A percentile compares a stretch with the other conserved stretches of the same genome.
Evolutionary conservation across 2,888 invertebrate genomes (phyloP).

Genomic region (Eupithecia dodoneata): DNA sequence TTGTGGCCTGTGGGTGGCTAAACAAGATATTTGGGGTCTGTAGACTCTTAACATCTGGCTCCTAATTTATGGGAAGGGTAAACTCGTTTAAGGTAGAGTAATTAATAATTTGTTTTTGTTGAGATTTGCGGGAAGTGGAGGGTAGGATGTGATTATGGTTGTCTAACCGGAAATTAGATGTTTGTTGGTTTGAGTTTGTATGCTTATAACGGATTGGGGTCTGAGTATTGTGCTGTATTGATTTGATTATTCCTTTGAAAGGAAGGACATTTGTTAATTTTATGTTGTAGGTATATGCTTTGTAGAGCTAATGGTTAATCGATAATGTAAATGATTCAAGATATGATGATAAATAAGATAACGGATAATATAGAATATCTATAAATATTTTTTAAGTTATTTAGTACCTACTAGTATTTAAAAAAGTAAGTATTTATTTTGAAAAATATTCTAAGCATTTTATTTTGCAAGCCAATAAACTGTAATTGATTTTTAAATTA

Average conservation of each 20-base stretch:
- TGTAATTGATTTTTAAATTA: background rate
- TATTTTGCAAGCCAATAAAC: no score
- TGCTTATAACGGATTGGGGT: background rate
- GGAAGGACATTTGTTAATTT: background rate
- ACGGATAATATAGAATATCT: background rate
- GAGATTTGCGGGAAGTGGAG: constrained; percentile 58
- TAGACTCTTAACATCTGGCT: constrained; percentile 81
- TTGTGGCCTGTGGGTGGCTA: constrained; percentile 75
- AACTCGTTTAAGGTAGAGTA: constrained; percentile 73
- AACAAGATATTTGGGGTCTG: constrained; percentile 82
- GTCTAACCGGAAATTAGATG: constrained; percentile 35
- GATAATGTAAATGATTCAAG: no score
- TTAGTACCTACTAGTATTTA: background rate
- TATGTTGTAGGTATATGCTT: background rate
- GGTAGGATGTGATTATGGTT: constrained; percentile 52
- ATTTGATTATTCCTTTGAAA: background rate
- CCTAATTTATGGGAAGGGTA: constrained; percentile 81
- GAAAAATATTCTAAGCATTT: background rate
- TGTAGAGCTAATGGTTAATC: background rate
- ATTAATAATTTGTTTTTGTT: constrained; percentile 82
- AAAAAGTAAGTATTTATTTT: no score
- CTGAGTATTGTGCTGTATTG: constrained; percentile 20
- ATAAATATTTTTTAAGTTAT: no score
- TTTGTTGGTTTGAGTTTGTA: constrained; percentile 41
- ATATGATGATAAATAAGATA: no score